phyloP scores from a whole-genome alignment of 2,888 invertebrate species.

The Oxyscelio sp. region DNA sequence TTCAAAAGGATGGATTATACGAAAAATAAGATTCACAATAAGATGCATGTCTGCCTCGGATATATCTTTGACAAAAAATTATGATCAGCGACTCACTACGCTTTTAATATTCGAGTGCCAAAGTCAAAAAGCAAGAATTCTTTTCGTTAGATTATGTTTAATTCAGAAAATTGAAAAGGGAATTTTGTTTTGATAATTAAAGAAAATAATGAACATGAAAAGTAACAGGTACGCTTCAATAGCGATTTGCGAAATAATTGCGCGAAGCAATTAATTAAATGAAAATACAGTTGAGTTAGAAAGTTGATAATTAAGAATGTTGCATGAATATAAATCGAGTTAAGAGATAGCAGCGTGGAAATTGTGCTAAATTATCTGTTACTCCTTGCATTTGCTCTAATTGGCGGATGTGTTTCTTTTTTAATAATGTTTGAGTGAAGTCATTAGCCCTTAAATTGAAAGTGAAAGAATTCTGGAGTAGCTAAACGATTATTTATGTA shows the following conservation, averaged over 20 bases:
- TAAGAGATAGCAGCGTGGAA: slow-evolving; percentile 1
- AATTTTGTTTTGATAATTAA: neutral
- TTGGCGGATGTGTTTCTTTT: slow-evolving; percentile 6
- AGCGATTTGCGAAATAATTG: slow-evolving; percentile 8
- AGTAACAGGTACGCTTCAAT: neutral
- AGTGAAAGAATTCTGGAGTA: neutral
- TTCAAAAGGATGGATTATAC: slow-evolving; percentile 39
- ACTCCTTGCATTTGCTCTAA: neutral
- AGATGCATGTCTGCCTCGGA: neutral
- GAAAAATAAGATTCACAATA: neutral
- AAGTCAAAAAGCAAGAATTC: slow-evolving; percentile 1
- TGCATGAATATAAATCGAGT: slow-evolving; percentile 30
- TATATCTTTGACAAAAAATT: slow-evolving; percentile 6
- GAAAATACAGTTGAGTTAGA: slow-evolving; percentile 4
- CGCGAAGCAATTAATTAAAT: neutral
- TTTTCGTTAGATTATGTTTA: neutral
- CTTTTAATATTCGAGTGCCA: neutral
- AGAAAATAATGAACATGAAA: neutral
- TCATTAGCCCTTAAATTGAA: slow-evolving; percentile 22
- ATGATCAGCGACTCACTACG: neutral
- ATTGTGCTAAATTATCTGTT: slow-evolving; percentile 13
- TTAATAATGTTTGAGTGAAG: slow-evolving; percentile 25
- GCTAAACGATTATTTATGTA: no score
- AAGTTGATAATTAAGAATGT: slow-evolving; percentile 26
- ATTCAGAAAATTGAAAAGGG: neutral